These are phyloP conservation scores for Esperia sulphurella DNA, from an alignment of 2,888 invertebrate species.

Conservation along the genomic window DNA sequence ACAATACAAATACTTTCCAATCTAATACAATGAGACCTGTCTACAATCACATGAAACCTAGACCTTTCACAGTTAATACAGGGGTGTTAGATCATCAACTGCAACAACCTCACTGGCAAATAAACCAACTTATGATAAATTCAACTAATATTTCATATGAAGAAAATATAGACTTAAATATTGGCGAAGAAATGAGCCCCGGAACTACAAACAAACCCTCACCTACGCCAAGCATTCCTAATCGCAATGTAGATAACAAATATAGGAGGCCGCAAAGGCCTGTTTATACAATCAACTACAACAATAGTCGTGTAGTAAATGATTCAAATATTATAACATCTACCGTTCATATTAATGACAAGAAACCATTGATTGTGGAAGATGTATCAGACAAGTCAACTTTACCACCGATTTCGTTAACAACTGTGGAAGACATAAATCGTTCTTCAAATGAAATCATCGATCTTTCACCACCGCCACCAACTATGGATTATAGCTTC, in stretches of 20 bases:
- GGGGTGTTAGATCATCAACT: conserved; percentile 62
- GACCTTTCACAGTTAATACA: conserved; percentile 62
- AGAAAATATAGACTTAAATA: conserved; percentile 63
- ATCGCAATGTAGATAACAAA: conserved; percentile 30
- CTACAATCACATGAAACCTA: conserved; percentile 53
- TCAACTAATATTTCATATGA: conserved; percentile 59
- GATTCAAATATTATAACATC: conserved; percentile 71
- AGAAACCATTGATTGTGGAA: conserved; percentile 64
- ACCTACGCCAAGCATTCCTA: conserved; percentile 30
- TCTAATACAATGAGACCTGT: conserved; percentile 61
- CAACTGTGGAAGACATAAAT: conserved; percentile 42
- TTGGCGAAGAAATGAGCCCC: conserved; percentile 61
- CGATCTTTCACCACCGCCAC: conserved; percentile 74
- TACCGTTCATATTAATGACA: conserved; percentile 64
- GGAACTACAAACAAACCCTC: conserved; percentile 31
- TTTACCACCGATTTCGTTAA: conserved; percentile 51
- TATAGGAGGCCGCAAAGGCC: conserved; percentile 44
- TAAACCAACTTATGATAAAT: conserved; percentile 67
- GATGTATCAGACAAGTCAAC: conserved; percentile 48
- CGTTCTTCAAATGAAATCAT: conserved; percentile 61
- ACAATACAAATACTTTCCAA: conserved; percentile 47
- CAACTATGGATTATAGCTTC: conserved; percentile 60
- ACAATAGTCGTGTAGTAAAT: conserved; percentile 36
- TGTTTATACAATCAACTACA: conserved; percentile 33
- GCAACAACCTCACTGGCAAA: conserved; percentile 74